These are phyloP conservation scores for Zosterops borbonicus DNA, from an alignment of 2,113 vertebrate species.

Conservation along the genomic window DNA sequence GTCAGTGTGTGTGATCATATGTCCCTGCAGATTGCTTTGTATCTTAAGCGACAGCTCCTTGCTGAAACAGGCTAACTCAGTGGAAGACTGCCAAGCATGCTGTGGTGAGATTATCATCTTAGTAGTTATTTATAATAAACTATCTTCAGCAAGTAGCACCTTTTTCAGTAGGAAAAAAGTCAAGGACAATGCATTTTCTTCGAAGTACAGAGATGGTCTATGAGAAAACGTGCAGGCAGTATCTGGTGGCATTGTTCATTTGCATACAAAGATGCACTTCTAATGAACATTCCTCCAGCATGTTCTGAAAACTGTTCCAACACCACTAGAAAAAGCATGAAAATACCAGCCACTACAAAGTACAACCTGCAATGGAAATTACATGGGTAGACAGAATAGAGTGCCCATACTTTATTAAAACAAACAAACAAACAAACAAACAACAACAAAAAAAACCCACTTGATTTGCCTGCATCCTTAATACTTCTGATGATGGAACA, in stretches of 20 bases:
- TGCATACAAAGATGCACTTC: not conserved
- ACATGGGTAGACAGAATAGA: not conserved
- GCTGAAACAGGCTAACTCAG: constrained; percentile 63
- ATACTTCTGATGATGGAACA: not conserved
- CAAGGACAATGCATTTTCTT: constrained; percentile 26
- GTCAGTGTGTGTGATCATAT: constrained; percentile 68
- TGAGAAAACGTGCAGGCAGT: not conserved
- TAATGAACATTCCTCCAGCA: not conserved
- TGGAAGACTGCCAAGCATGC: constrained; percentile 62
- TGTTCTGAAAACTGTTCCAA: not conserved
- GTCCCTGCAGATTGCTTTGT: constrained; percentile 68
- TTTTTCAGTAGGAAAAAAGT: constrained; percentile 61
- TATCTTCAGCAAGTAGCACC: constrained; percentile 52
- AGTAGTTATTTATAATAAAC: constrained; percentile 60
- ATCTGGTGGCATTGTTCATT: not conserved
- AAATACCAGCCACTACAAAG: not conserved
- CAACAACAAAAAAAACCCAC: not conserved
- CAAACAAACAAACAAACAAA: no score
- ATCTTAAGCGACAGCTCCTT: constrained; percentile 65
- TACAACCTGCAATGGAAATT: not conserved
- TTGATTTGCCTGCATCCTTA: not conserved
- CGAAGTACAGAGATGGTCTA: not conserved
- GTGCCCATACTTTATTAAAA: not conserved
- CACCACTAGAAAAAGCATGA: not conserved
- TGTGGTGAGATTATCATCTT: constrained; percentile 67